Conservation (phyloP, 2,797 vertebrate species). For the Columba guinea region DNA sequence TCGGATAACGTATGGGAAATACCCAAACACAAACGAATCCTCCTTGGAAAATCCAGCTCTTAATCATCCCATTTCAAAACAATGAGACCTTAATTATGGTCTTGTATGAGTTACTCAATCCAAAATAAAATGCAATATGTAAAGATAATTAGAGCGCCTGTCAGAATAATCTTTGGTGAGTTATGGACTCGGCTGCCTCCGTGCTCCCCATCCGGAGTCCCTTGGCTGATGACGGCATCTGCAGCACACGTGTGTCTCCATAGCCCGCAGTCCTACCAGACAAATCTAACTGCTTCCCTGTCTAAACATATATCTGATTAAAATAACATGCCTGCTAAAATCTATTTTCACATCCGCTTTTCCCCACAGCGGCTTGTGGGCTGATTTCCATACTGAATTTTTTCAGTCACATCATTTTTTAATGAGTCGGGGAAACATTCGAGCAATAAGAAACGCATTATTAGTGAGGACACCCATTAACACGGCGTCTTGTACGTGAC, state of each 20-base stretch:
- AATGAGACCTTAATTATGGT: slow-evolving; percentile 9
- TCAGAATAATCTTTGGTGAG: slow-evolving; percentile 55
- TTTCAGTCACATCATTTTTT: background rate
- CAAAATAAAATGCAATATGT: slow-evolving; percentile 27
- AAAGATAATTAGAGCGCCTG: slow-evolving; percentile 58
- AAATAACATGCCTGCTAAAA: slow-evolving; percentile 15
- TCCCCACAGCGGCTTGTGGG: slow-evolving; percentile 2
- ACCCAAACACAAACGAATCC: background rate
- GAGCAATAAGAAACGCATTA: background rate
- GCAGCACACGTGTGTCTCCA: slow-evolving; percentile 18
- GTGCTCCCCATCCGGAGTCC: slow-evolving; percentile 16
- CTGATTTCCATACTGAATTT: background rate
- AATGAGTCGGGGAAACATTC: background rate
- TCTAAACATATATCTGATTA: slow-evolving; percentile 18
- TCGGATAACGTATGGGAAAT: background rate
- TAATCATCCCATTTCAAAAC: slow-evolving; percentile 40
- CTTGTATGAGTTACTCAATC: slow-evolving; percentile 10
- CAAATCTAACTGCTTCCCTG: background rate
- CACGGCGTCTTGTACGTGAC: fast-evolving
- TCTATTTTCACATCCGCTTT: background rate
- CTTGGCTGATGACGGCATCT: slow-evolving; percentile 48
- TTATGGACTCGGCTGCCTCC: slow-evolving; percentile 30
- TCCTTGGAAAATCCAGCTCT: slow-evolving; percentile 2
- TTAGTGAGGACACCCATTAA: background rate
- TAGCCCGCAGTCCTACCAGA: slow-evolving; percentile 45